These are phyloP conservation scores for Muschampia plurimacula DNA, from an alignment of 2,888 invertebrate species.

Conservation along the genomic window DNA sequence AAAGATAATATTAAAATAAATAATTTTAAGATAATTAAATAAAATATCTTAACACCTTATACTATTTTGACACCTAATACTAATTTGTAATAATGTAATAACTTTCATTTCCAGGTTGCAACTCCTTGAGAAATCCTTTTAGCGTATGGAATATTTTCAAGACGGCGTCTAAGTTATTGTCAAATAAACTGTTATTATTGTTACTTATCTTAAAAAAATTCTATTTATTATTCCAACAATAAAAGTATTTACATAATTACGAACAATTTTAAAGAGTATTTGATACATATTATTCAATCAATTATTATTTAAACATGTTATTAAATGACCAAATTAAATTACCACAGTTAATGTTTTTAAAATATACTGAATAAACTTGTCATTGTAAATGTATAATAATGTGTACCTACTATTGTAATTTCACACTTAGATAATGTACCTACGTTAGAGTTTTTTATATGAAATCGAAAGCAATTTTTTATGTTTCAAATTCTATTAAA, in stretches of 20 bases:
- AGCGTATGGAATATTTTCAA: conserved; percentile 5
- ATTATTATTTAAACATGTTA: no score
- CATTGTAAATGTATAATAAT: no score
- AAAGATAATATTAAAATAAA: no score
- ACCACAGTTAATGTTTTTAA: no score
- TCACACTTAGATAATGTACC: not conserved
- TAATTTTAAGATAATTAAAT: no score
- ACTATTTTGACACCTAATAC: no score
- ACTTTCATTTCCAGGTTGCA: conserved; percentile 41
- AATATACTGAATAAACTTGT: no score
- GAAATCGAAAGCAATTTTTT: not conserved
- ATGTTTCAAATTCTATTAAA: conserved; percentile 5
- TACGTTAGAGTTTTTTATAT: not conserved
- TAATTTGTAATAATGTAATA: not conserved
- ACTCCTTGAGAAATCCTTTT: conserved; percentile 30
- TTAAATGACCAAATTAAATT: no score
- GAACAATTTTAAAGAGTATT: not conserved
- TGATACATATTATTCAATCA: no score
- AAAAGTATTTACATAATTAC: not conserved
- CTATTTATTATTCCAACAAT: not conserved
- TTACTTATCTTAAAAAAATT: not conserved
- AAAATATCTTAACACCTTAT: no score
- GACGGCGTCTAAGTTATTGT: not conserved
- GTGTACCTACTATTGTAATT: not conserved
- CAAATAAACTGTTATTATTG: not conserved